A percentile compares a stretch with the other conserved stretches of the same genome.
Conservation (phyloP, 2,888 invertebrate genomes). For the Trachelus iudaicus region DNA sequence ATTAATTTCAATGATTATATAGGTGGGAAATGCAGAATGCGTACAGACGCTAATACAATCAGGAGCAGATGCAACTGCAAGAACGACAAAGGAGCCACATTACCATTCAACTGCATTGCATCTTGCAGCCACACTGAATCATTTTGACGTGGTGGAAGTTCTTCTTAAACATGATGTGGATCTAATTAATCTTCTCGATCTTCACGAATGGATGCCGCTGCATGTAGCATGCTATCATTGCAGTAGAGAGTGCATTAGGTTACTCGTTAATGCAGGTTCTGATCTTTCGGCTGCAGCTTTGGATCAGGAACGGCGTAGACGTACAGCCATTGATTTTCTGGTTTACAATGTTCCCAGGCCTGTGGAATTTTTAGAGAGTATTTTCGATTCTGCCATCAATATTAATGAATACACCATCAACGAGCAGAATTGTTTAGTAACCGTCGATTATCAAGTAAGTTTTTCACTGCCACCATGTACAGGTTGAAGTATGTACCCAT, state of each 20-base stretch:
- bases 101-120: slow-evolving; percentile 67
- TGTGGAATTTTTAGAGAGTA: slow-evolving; percentile 68
- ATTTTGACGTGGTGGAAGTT: slow-evolving; percentile 61
- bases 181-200: slow-evolving; percentile 40
- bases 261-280: slow-evolving; percentile 66
- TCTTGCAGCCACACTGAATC: slow-evolving; percentile 66
- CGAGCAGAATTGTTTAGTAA: slow-evolving; percentile 66
- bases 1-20: not conserved
- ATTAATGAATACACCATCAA: slow-evolving; percentile 66
- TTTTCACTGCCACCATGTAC: not conserved
- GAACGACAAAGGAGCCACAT: slow-evolving; percentile 65
- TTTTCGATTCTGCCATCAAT: slow-evolving; percentile 68
- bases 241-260: slow-evolving; percentile 70
- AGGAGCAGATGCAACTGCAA: slow-evolving; percentile 66
- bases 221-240: slow-evolving; percentile 70
- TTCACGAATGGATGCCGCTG: slow-evolving; percentile 62
- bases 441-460: slow-evolving; percentile 65
- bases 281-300: slow-evolving; percentile 64
- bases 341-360: slow-evolving; percentile 69
- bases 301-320: slow-evolving; percentile 41
- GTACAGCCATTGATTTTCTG: slow-evolving; percentile 69
- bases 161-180: slow-evolving; percentile 65
- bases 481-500: not conserved
- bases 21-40: slow-evolving; percentile 65
- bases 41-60: slow-evolving; percentile 66